Base-by-base conservation (phyloP, 2,113 vertebrate genomes). In the Picathartes gymnocephalus region DNA sequence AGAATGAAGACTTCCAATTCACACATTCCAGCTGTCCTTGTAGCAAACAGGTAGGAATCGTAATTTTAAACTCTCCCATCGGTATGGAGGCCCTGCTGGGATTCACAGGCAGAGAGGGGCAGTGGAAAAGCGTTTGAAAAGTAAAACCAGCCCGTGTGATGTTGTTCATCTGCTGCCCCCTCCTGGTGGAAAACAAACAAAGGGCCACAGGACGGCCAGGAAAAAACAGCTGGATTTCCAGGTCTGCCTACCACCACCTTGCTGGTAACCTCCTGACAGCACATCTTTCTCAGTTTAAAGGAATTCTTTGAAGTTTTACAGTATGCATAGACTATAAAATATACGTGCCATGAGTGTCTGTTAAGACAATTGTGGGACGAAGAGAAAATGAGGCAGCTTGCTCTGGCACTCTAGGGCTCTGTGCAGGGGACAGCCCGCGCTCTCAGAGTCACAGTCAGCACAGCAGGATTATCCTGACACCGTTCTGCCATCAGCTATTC, bases 131-230 rank as follows among this genome's bases (percentile, higher is more conserved):
- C 9, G 2, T 22, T 28, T 7, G 30, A 4, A 4, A 64, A 66
- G 28, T 4, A 7, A 48, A 44, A 57, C 3, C 27, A 56, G 12
- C 22, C 19, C 9, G 11, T 2, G 13, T 6, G 53, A 24, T 9
- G 13, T 6, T 69, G 74, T 57, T 93, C 88, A 25, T 53, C 66
- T 90, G 88, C 93, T 96, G 96, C 95, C 96, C 85, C 7, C 96
- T 87, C 39, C 88, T 70, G 95, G 95, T 31, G 4, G 17, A 64
- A 60, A 74, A 7, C 25, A 45, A 60, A 35, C 13, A 17, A 45
- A 61, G 39, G n/a, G 7, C 37, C 47, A 12, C 14, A 19, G 24
- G 6, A 17, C 14, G 3, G 10, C 11, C 58, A 25, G 40, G 62
- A 40, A 39, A 39, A 53, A 65, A 65, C 7, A 48, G 33, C 31